These are phyloP conservation scores for Chaetops frenatus DNA, from an alignment of 2,113 vertebrate genomes.

Conservation along the genomic window DNA sequence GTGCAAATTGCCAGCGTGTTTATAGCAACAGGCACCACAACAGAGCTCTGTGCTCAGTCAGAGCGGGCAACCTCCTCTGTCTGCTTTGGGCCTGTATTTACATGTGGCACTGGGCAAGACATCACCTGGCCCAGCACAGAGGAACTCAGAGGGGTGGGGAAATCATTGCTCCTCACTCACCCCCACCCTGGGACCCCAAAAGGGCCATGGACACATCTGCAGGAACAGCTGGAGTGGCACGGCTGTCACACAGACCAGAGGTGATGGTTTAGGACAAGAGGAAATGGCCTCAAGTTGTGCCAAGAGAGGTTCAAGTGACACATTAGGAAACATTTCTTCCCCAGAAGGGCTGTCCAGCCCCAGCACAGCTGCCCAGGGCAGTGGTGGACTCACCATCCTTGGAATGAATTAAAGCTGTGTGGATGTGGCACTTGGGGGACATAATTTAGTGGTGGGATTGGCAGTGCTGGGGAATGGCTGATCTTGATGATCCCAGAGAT, in stretches of 20 bases:
- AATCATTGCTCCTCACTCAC: background rate
- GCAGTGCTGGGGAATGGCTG: background rate
- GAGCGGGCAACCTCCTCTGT: conserved; percentile 20
- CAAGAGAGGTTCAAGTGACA: background rate
- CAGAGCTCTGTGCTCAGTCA: conserved; percentile 71
- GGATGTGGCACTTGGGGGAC: background rate
- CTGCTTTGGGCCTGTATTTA: background rate
- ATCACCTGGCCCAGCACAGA: background rate
- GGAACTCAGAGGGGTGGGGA: conserved; percentile 27
- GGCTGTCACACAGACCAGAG: background rate
- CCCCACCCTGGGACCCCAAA: background rate
- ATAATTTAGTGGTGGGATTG: background rate
- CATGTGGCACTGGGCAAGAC: background rate
- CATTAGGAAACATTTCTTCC: background rate
- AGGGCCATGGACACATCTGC: accelerated
- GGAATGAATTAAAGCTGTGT: background rate
- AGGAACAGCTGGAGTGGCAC: background rate
- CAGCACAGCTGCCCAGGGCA: background rate
- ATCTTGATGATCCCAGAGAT: background rate
- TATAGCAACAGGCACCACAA: conserved; percentile 96
- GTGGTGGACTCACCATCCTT: background rate
- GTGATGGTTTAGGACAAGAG: background rate
- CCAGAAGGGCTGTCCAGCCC: background rate
- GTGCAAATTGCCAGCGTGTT: conserved; percentile 87
- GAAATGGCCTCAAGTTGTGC: background rate